Evolutionary conservation across 2,113 vertebrate genomes (phyloP).

Genomic region (Limnothrissa miodon): DNA sequence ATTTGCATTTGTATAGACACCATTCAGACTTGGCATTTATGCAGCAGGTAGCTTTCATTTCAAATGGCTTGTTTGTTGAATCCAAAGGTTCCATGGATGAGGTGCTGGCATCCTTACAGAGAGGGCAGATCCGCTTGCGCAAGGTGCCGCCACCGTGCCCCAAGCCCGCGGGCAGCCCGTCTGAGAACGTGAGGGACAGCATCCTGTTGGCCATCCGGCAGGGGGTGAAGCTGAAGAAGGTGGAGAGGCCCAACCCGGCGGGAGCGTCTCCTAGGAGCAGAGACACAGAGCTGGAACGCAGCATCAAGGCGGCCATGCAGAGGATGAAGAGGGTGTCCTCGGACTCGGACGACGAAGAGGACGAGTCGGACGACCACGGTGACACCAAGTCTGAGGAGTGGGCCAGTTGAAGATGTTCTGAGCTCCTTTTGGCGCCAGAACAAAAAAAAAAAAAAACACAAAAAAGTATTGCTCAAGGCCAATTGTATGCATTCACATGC

Average conservation of each 20-base stretch:
- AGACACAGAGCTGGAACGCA: constrained; percentile 81
- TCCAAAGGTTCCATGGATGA: constrained; percentile 89
- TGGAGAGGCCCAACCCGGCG: constrained; percentile 48
- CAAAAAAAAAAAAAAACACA: neutral
- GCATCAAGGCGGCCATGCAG: constrained; percentile 89
- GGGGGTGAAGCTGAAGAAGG: constrained; percentile 88
- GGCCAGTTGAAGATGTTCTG: constrained; percentile 62
- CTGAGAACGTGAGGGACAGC: constrained; percentile 65
- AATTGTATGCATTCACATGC: constrained; percentile 11
- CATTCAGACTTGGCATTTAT: neutral
- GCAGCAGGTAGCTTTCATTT: neutral
- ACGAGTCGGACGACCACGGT: constrained; percentile 41
- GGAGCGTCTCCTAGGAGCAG: constrained; percentile 14
- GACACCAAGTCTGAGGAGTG: constrained; percentile 70
- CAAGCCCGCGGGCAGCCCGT: fast-evolving
- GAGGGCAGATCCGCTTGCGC: constrained; percentile 68
- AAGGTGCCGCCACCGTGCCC: constrained; percentile 57
- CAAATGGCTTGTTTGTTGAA: neutral
- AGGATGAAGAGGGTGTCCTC: constrained; percentile 90
- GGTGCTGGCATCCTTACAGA: constrained; percentile 87
- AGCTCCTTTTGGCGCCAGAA: constrained; percentile 16
- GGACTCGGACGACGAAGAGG: constrained; percentile 84
- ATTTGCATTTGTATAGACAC: neutral
- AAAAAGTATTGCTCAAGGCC: constrained; percentile 8
- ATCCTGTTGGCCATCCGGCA: constrained; percentile 85